These are phyloP conservation scores for Gymnoscelis rufifasciata DNA, from an alignment of 2,888 invertebrate species.

Conservation along the genomic window DNA sequence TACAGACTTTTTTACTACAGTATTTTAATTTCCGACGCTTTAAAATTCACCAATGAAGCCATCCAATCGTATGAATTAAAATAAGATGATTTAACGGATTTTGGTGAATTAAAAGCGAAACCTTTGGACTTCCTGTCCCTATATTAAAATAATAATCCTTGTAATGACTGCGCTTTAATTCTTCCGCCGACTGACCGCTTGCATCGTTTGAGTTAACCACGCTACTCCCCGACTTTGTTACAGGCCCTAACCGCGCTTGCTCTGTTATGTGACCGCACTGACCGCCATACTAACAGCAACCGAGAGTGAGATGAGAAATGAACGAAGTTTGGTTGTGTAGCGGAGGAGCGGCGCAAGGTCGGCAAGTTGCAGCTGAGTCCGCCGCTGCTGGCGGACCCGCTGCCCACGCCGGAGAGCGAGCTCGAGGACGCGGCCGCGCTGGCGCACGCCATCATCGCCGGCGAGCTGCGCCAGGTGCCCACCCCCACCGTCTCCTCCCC, in stretches of 20 bases:
- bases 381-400: slow-evolving; percentile 57
- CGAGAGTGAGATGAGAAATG: slow-evolving; percentile 46
- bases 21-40: slow-evolving; percentile 2
- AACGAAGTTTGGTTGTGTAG: slow-evolving; percentile 77
- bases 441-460: slow-evolving; percentile 70
- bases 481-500: slow-evolving; percentile 49
- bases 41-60: slow-evolving; percentile 6
- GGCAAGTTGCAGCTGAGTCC: slow-evolving; percentile 66
- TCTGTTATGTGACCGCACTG: slow-evolving; percentile 80
- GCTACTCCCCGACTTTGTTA: slow-evolving; percentile 78
- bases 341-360: slow-evolving; percentile 72
- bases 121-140: slow-evolving; percentile 8
- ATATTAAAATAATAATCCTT: slow-evolving; percentile 61
- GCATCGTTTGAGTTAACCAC: slow-evolving; percentile 71
- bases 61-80: neutral
- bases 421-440: slow-evolving; percentile 71
- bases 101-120: slow-evolving; percentile 2
- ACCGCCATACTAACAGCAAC: slow-evolving; percentile 71
- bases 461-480: slow-evolving; percentile 59
- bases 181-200: slow-evolving; percentile 62
- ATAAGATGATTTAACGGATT: neutral
- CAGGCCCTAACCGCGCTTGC: slow-evolving; percentile 81
- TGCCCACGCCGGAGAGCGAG: slow-evolving; percentile 75
- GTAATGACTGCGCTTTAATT: slow-evolving; percentile 57
- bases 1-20: slow-evolving; percentile 6